phyloP scores from a whole-genome alignment of 1,140 invertebrate genomes.

The Trinorchestia longiramus region DNA sequence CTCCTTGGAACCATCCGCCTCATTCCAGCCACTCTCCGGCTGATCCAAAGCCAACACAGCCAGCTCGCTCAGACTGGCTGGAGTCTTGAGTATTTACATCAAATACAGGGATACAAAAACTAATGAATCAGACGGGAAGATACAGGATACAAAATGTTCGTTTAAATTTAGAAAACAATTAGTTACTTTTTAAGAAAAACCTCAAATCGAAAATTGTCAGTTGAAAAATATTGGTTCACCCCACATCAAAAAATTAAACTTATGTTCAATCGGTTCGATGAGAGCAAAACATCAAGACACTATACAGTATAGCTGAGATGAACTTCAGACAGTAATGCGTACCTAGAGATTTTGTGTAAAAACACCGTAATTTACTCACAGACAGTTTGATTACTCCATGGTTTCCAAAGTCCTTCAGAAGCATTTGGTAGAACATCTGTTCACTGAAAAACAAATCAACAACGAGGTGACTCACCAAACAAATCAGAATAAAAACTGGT shows the following conservation, averaged over 20 bases:
- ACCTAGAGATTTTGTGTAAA: not conserved
- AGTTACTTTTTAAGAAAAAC: not conserved
- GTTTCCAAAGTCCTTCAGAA: slow-evolving; percentile 93
- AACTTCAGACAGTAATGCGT: not conserved
- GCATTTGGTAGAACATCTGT: slow-evolving; percentile 93
- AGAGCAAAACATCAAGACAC: not conserved
- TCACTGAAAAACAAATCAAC: slow-evolving; percentile 69
- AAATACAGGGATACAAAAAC: not conserved
- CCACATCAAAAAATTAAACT: not conserved
- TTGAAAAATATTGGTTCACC: not conserved
- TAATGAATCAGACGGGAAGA: not conserved
- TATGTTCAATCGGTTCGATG: not conserved
- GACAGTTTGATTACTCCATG: slow-evolving; percentile 84
- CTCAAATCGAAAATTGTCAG: not conserved
- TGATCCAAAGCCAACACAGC: slow-evolving; percentile 81
- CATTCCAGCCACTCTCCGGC: slow-evolving; percentile 82
- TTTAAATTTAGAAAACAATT: not conserved
- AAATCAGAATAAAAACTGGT: too few relatives aligned
- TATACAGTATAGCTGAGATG: too few relatives aligned
- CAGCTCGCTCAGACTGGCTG: slow-evolving; percentile 72
- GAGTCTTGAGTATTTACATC: slow-evolving; percentile 30
- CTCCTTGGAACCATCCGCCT: slow-evolving; percentile 80
- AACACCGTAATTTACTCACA: slow-evolving; percentile 70
- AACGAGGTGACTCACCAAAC: not conserved
- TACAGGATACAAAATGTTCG: not conserved